Base-by-base conservation (phyloP, 35 echinoderm and acorn worm species). In the Diadema setosum region DNA sequence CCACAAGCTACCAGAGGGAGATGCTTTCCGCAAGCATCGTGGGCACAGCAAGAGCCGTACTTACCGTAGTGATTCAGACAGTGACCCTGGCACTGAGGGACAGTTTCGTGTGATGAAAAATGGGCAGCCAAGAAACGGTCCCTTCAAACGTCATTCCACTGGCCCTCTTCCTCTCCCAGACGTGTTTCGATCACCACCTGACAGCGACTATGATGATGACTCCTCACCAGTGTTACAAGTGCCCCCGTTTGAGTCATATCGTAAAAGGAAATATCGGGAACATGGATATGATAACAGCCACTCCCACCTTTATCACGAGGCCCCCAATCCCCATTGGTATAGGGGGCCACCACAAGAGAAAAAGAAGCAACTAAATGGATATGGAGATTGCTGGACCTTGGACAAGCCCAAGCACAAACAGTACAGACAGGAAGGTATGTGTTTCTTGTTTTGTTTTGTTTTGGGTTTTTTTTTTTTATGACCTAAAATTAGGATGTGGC, bases 301-400 rank as follows among this genome's bases (percentile, higher is more conserved):
- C 40, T 35, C 11, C 63, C 63, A 12, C 63, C n/a, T 15, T n/a
- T n/a, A n/a, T 34, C 30, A 14, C 73, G 44, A 78, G 36, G 37
- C 37, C 40, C 70, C 70, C 7, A 43, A 35, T 32, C 17, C 12
- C 17, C 73, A 78, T 6, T 78, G 73, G 73, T 78, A 78, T 25
- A 41, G 73, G 5, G 73, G 35, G 30, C 73, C 73, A 7, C 40
- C 25, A n/a, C 24, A 44, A n/a, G 44, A 78, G 73, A 78, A 41
- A 41, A 78, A 78, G 73, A 78, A 44, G 73, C 39, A 41, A 41
- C 9, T 78, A 41, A 78, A 78, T 78, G 73, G 73, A 42, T 78
- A 78, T 43, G 73, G 37, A 41, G 73, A 78, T 44, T 21, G 73
- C 20, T 78, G 37, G 48, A 52, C n/a, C n/a, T n/a, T n/a, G 2